Base-by-base conservation (phyloP, 2,888 invertebrate genomes). In the Pristionchus arcanus region DNA sequence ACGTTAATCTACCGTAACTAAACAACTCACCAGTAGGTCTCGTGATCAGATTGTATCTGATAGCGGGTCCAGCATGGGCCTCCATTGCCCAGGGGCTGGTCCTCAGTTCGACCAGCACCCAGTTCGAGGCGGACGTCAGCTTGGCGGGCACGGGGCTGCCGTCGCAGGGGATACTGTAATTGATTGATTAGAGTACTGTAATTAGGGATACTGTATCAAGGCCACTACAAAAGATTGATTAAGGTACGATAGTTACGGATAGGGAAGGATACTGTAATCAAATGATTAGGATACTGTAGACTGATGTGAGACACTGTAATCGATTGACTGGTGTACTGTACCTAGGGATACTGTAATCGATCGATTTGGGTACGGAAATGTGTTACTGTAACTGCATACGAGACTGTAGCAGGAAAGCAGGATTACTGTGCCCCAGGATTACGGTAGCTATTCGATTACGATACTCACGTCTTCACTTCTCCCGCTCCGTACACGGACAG, bases 401-500 rank as follows among this genome's bases (percentile, higher is more conserved):
- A n/a, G 5, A 11, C 11, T 25, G 31, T 66, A 87, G 87, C 28
- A 63, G 13, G 87, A 3, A n/a, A 1, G 90, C 90, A 0, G 91
- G 77, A 71, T 90, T 90, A 37, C 91, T 91, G 88, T 31, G 91
- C 3, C 5, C 89, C 4, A 2, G 34, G 77, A n/a, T 31, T 86
- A 31, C 49, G 2, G 31, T 37, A 66, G 37, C 4, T 3, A 42
- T 42, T 3, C 42, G 28, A 84, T 37, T 31, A 55, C 59, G 34
- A n/a, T 59, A 86, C 71, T 87, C 31, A 87, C 87, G 34, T 87
- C 53, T 7, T 87, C 7, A 16, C 25, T 21, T 37, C n/a, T 42
- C 94, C 90, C 89, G 94, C 89, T 89, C 92, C 90, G 86, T 92
- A 87, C 90, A 94, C 63, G 90, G 93, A 42, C 91, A 94, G 90